Evolutionary conservation across 2,888 invertebrate genomes (phyloP).

Genomic region (Dyspetes luteomarginatus): DNA sequence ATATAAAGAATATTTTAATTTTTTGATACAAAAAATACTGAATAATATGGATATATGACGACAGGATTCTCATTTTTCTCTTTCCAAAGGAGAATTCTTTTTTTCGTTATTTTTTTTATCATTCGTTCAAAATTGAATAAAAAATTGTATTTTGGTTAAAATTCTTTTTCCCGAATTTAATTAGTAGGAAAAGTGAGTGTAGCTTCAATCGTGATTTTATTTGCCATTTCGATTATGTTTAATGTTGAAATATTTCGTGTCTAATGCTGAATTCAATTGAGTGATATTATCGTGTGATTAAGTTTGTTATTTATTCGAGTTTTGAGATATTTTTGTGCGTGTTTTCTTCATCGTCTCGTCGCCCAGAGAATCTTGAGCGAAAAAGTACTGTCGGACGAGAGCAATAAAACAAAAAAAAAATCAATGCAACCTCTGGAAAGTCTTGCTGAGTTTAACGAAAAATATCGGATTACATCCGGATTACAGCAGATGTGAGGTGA

Average conservation of each 20-base stretch:
- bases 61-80: neutral
- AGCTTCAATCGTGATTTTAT: slow-evolving; percentile 5
- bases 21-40: neutral
- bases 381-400: neutral
- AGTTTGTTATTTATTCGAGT: neutral
- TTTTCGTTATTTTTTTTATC: neutral
- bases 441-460: slow-evolving; percentile 6
- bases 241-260: too few species aligned
- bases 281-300: slow-evolving; percentile 8
- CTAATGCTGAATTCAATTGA: neutral
- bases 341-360: neutral
- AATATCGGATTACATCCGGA: slow-evolving; percentile 67
- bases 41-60: neutral
- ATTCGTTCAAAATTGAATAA: neutral
- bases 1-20: slow-evolving; percentile 1
- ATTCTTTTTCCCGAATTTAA: neutral
- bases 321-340: neutral
- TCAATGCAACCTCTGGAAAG: slow-evolving; percentile 15
- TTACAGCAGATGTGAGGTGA: slow-evolving; percentile 48
- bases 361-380: neutral
- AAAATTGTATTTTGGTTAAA: slow-evolving; percentile 5
- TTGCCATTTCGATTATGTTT: neutral
- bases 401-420: neutral
- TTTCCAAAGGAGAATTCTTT: neutral
- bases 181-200: neutral